Percentiles rank a stretch among this genome's conserved stretches.
Conservation (phyloP, 2,113 vertebrate species). For the Syrmaticus mikado region DNA sequence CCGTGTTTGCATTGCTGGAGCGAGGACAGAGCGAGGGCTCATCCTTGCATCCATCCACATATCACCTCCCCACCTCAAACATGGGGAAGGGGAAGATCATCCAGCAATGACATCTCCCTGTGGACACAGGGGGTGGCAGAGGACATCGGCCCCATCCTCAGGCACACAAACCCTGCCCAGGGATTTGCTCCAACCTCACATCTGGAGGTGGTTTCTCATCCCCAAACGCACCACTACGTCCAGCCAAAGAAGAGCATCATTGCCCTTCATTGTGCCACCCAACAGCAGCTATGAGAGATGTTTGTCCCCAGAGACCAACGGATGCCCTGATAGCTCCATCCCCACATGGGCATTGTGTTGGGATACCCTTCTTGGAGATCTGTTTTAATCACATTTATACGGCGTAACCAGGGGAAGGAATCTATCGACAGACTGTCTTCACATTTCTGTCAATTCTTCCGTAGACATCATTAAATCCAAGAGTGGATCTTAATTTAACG, state of each 20-base stretch:
- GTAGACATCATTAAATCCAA: slow-evolving; percentile 74
- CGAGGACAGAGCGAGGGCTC: neutral
- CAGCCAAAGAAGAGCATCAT: neutral
- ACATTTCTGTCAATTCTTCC: slow-evolving; percentile 73
- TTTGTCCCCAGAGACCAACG: neutral
- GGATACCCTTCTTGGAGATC: slow-evolving; percentile 43
- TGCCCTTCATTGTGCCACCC: neutral
- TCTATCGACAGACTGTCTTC: slow-evolving; percentile 72
- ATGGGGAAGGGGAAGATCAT: accelerated
- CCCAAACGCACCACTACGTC: accelerated
- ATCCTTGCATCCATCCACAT: accelerated
- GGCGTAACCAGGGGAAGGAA: slow-evolving; percentile 49
- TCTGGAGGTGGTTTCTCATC: neutral
- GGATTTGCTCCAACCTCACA: neutral
- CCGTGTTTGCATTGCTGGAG: slow-evolving; percentile 25
- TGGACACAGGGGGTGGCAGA: accelerated
- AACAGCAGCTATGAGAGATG: neutral
- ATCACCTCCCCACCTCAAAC: neutral
- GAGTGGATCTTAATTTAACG: slow-evolving; percentile 75
- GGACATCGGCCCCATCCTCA: accelerated
- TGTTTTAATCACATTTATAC: slow-evolving; percentile 72
- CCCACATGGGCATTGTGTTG: accelerated
- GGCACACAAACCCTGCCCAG: accelerated
- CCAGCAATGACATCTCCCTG: accelerated
- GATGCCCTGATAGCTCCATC: neutral